Evolutionary conservation across 2,113 vertebrate species (phyloP).

Genomic region (Mirounga angustirostris): DNA sequence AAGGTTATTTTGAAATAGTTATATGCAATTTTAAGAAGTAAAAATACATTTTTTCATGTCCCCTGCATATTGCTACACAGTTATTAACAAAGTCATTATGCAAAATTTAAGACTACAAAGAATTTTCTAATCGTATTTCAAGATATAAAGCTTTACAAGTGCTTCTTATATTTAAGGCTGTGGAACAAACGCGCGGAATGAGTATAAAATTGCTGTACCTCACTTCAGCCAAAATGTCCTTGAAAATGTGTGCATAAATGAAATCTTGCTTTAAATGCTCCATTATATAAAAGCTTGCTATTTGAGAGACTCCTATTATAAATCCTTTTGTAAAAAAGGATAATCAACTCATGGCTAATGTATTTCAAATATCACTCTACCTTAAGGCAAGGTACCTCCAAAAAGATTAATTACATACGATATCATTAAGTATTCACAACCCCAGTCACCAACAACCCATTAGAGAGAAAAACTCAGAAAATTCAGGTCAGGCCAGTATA

Average conservation of each 20-base stretch:
- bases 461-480: slow-evolving; percentile 24
- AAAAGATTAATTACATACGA: slow-evolving; percentile 62
- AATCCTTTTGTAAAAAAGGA: slow-evolving; percentile 40
- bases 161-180: neutral
- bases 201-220: neutral
- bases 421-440: slow-evolving; percentile 56
- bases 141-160: slow-evolving; percentile 31
- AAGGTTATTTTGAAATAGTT: slow-evolving; percentile 66
- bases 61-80: slow-evolving; percentile 21
- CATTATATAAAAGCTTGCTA: neutral
- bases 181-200: neutral
- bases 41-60: slow-evolving; percentile 17
- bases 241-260: neutral
- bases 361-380: slow-evolving; percentile 47
- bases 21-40: slow-evolving; percentile 47
- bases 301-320: slow-evolving; percentile 1
- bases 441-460: neutral
- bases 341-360: slow-evolving; percentile 37
- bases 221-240: neutral
- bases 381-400: slow-evolving; percentile 48
- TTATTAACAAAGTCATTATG: slow-evolving; percentile 57
- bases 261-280: slow-evolving; percentile 5
- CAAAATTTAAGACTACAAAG: slow-evolving; percentile 55
- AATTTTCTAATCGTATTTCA: slow-evolving; percentile 58
- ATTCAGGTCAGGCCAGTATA: neutral